Percentiles rank a stretch among this genome's conserved stretches.
phyloP scores from a whole-genome alignment of 1,140 invertebrate species.

The Bombus confusus region DNA sequence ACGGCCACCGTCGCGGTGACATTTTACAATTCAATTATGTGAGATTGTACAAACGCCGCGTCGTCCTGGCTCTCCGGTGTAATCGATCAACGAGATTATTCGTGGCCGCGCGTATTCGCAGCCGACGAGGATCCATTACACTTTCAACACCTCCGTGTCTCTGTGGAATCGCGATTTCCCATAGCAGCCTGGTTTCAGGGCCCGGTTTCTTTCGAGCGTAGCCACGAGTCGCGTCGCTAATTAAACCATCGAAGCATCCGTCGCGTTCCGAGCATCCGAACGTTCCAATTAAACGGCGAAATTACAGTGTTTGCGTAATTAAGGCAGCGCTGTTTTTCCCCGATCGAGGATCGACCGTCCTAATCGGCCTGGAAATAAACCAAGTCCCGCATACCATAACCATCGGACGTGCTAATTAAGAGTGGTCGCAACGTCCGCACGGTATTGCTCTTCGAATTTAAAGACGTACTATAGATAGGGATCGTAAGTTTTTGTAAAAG shows the following conservation, averaged over 20 bases:
- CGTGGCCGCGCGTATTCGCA: neutral
- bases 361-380: conserved; percentile 16
- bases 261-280: neutral
- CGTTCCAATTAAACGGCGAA: conserved; percentile 33
- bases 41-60: neutral
- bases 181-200: neutral
- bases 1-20: neutral
- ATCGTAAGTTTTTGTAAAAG: neutral
- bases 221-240: conserved; percentile 16
- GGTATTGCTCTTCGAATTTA: neutral
- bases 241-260: conserved; percentile 23
- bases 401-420: conserved; percentile 33
- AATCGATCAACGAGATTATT: conserved; percentile 3
- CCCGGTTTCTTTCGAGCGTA: neutral
- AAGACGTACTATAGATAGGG: neutral
- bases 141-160: neutral
- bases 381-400: neutral
- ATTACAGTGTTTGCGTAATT: conserved; percentile 34
- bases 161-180: neutral
- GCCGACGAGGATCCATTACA: neutral
- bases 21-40: neutral
- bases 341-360: conserved; percentile 3
- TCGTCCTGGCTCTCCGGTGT: neutral
- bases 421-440: neutral
- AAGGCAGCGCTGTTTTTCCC: conserved; percentile 1